Evolutionary conservation across 2,888 invertebrate genomes (phyloP).

Genomic region (Dendrolimus pini): DNA sequence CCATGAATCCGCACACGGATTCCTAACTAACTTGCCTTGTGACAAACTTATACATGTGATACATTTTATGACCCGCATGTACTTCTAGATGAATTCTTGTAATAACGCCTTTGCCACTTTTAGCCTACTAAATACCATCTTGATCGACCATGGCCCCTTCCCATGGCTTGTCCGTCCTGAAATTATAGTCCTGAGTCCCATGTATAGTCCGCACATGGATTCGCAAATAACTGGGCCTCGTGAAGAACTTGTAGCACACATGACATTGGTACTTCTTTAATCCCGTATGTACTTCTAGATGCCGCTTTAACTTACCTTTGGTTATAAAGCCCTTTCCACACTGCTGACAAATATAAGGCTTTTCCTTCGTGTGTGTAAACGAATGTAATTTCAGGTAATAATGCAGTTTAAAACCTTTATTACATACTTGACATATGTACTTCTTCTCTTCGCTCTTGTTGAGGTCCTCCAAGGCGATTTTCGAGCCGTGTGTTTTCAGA

Average conservation of each 20-base stretch:
- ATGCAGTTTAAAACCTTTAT: constrained; percentile 59
- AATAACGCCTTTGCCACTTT: constrained; percentile 51
- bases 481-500: constrained; percentile 55
- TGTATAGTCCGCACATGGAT: constrained; percentile 64
- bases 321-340: constrained; percentile 68
- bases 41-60: too few species aligned
- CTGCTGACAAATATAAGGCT: constrained; percentile 62
- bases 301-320: constrained; percentile 57
- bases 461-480: constrained; percentile 46
- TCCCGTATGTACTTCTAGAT: constrained; percentile 58
- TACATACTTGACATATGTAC: constrained; percentile 52
- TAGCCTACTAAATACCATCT: too few species aligned
- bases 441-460: constrained; percentile 47
- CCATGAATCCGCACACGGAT: too few species aligned
- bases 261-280: constrained; percentile 66
- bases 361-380: constrained; percentile 63
- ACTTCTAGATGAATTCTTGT: too few species aligned
- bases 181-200: constrained; percentile 59
- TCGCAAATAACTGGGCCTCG: constrained; percentile 54
- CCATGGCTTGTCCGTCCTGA: constrained; percentile 34
- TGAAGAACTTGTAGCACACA: constrained; percentile 66
- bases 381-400: constrained; percentile 63
- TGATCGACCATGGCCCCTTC: constrained; percentile 3
- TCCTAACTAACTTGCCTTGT: too few species aligned
- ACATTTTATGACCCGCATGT: too few species aligned